phyloP scores from a whole-genome alignment of 2,113 vertebrate genomes.

The Dipodomys ordii region DNA sequence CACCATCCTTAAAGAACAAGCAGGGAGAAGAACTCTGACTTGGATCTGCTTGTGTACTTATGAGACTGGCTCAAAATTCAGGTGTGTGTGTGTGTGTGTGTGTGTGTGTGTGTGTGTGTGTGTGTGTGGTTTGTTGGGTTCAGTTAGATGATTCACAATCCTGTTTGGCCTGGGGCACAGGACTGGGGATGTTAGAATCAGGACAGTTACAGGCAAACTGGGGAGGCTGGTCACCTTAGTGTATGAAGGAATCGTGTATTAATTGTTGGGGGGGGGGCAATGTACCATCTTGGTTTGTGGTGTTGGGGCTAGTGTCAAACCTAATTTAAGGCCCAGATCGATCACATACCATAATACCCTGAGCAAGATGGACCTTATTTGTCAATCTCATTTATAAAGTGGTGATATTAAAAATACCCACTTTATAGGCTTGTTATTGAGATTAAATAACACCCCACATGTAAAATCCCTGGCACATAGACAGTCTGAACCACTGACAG shows the following conservation, averaged over 20 bases:
- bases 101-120: neutral
- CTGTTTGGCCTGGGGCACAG: neutral
- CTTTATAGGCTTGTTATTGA: neutral
- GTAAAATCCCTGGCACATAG: neutral
- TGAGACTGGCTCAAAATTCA: neutral
- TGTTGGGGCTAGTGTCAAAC: neutral
- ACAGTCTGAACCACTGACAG: neutral
- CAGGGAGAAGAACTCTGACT: neutral
- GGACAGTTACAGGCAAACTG: neutral
- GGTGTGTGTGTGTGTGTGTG: neutral
- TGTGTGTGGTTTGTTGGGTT: neutral
- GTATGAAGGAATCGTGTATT: neutral
- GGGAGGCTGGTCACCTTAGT: neutral
- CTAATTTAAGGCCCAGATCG: neutral
- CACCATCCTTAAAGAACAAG: neutral
- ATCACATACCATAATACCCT: neutral
- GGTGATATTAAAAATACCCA: neutral
- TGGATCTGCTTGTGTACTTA: neutral
- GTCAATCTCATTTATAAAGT: neutral
- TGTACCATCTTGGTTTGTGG: neutral
- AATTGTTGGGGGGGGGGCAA: neutral
- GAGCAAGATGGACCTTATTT: neutral
- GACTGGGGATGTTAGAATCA: neutral
- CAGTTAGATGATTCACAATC: neutral
- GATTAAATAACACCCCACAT: neutral